A percentile compares a stretch with the other conserved stretches of the same genome.
Evolutionary conservation across 2,888 invertebrate species (phyloP).

Genomic region (Axea sp.): DNA sequence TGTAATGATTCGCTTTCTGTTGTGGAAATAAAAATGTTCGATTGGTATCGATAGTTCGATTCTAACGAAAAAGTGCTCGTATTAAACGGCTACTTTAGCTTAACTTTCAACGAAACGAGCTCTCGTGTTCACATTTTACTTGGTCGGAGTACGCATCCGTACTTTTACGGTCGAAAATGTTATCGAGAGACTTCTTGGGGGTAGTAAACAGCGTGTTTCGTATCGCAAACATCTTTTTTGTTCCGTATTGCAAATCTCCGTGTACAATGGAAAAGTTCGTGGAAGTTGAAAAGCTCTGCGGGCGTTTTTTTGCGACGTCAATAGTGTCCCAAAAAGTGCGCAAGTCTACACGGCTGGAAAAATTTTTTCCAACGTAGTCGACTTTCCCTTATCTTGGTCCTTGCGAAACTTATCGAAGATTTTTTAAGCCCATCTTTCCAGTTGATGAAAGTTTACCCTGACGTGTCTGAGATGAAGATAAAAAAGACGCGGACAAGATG

Average conservation of each 20-base stretch:
- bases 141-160: not conserved
- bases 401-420: constrained; percentile 22
- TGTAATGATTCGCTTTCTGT: no score
- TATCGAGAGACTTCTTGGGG: constrained; percentile 24
- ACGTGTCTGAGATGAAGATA: constrained; percentile 20
- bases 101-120: constrained; percentile 6
- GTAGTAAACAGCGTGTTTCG: constrained; percentile 18
- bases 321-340: constrained; percentile 4
- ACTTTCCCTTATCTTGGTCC: constrained; percentile 6
- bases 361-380: constrained; percentile 1
- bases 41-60: not conserved
- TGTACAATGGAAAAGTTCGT: constrained; percentile 16
- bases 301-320: constrained; percentile 7
- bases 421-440: constrained; percentile 16
- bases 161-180: constrained; percentile 32
- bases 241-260: constrained; percentile 19
- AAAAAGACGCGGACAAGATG: constrained; percentile 9
- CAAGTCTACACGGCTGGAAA: not conserved
- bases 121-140: constrained; percentile 5
- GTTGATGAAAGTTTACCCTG: constrained; percentile 21
- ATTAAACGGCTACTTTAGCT: not conserved
- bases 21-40: not conserved
- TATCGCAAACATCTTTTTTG: constrained; percentile 17
- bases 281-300: constrained; percentile 7
- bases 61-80: constrained; percentile 1